Percentiles rank a stretch among this genome's conserved stretches.
Evolutionary conservation across 2,888 invertebrate species (phyloP).

Genomic region (Chaetogeoica ovagalla): DNA sequence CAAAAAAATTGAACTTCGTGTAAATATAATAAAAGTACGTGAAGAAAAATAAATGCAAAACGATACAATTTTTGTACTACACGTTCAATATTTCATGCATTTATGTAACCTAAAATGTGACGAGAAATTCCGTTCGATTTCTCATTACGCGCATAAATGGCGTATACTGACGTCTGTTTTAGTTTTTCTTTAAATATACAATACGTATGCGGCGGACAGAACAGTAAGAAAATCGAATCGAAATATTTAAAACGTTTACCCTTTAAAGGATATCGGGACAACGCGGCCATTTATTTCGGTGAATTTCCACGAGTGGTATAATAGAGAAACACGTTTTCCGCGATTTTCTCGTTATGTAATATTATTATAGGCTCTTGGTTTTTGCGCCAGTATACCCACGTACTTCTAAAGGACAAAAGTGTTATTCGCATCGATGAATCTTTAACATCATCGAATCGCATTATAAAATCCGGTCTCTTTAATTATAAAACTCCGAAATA

Average conservation of each 20-base stretch:
- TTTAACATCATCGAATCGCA: too few species aligned
- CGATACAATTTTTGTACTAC: not conserved
- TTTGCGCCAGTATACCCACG: not conserved
- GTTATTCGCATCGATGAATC: too few species aligned
- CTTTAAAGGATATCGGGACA: constrained; percentile 15
- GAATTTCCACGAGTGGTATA: constrained; percentile 11
- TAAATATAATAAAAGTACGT: not conserved
- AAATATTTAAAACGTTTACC: constrained; percentile 26
- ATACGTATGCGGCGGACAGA: constrained; percentile 30
- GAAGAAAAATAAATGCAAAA: not conserved
- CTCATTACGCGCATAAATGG: not conserved
- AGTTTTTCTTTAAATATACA: constrained; percentile 3
- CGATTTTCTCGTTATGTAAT: not conserved
- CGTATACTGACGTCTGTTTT: not conserved
- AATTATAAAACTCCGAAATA: too few species aligned
- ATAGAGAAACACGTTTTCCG: constrained; percentile 6
- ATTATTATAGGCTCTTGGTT: too few species aligned
- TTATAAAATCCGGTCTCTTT: not conserved
- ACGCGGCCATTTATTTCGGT: not conserved
- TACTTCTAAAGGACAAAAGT: too few species aligned
- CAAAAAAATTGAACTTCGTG: too few species aligned
- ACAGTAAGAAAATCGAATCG: constrained; percentile 25
- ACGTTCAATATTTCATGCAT: not conserved
- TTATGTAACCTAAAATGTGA: not conserved
- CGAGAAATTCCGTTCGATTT: not conserved